phyloP scores from a whole-genome alignment of 2,888 invertebrate species.

The Oxytorus armatus region DNA sequence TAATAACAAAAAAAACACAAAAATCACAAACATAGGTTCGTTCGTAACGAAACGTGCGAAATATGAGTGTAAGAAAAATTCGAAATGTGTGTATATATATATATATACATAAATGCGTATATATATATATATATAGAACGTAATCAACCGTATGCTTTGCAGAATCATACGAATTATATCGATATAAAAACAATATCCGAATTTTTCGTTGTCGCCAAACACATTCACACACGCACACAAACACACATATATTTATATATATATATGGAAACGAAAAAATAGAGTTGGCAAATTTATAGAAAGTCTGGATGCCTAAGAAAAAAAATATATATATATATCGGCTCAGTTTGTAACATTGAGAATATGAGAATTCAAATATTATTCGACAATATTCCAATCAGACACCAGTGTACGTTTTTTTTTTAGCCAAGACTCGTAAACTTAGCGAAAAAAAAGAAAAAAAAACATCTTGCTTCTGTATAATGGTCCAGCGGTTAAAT shows the following conservation, averaged over 20 bases:
- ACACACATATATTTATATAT: background rate
- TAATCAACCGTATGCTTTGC: slow-evolving; percentile 42
- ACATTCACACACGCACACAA: background rate
- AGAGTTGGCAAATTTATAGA: background rate
- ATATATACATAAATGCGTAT: slow-evolving; percentile 11
- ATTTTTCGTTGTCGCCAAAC: background rate
- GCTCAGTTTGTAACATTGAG: slow-evolving; percentile 17
- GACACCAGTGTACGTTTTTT: background rate
- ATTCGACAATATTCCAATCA: slow-evolving; percentile 55
- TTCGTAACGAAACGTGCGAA: slow-evolving; percentile 35
- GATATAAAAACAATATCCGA: slow-evolving; percentile 6
- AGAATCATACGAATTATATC: slow-evolving; percentile 18
- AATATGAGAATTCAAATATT: slow-evolving; percentile 50
- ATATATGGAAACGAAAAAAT: no score
- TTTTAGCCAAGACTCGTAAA: background rate
- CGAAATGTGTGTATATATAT: slow-evolving; percentile 12
- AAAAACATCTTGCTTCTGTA: slow-evolving; percentile 30
- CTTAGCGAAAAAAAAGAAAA: background rate
- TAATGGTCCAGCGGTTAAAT: slow-evolving; percentile 30
- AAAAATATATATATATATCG: slow-evolving; percentile 2
- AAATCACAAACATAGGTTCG: slow-evolving; percentile 30
- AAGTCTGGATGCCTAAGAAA: background rate
- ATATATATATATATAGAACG: no score
- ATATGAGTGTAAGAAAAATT: slow-evolving; percentile 53
- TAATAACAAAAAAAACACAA: slow-evolving; percentile 33